phyloP scores from a whole-genome alignment of 2,797 vertebrate species.

The Chromis chromis region DNA sequence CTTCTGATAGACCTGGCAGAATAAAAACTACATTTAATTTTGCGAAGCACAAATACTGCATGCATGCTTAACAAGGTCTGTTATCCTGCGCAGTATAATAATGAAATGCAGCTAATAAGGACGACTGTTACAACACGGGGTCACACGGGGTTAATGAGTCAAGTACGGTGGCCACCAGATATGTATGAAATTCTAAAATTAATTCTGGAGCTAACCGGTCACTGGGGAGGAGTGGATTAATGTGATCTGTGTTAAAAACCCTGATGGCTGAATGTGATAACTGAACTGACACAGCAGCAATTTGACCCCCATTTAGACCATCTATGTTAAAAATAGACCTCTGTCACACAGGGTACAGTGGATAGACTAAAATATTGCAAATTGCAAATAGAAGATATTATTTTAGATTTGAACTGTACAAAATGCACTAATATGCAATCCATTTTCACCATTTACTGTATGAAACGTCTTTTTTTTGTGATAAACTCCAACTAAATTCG shows the following conservation, averaged over 20 bases:
- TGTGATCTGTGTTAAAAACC: constrained; percentile 39
- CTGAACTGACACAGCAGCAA: too few species aligned
- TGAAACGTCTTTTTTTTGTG: too few species aligned
- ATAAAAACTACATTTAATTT: constrained; percentile 30
- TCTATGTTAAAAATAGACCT: too few species aligned
- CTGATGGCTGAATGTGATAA: constrained; percentile 34
- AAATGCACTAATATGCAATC: neutral
- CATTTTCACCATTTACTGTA: neutral
- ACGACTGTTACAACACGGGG: neutral
- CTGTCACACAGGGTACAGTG: too few species aligned
- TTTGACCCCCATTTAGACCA: too few species aligned
- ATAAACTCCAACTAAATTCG: neutral
- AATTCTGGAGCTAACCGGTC: constrained; percentile 36
- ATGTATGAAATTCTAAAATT: constrained; percentile 26
- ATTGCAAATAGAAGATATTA: neutral
- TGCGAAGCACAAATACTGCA: neutral
- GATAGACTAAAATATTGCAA: neutral
- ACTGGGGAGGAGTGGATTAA: constrained; percentile 36
- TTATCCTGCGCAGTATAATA: neutral
- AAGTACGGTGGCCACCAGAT: neutral
- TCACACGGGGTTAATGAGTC: constrained; percentile 10
- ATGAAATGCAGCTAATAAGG: neutral
- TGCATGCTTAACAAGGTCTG: neutral
- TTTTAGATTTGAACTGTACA: neutral
- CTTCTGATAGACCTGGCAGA: constrained; percentile 37